These are phyloP conservation scores for Tychaedon coryphoeus DNA, from an alignment of 2,113 vertebrate species.

Conservation along the genomic window DNA sequence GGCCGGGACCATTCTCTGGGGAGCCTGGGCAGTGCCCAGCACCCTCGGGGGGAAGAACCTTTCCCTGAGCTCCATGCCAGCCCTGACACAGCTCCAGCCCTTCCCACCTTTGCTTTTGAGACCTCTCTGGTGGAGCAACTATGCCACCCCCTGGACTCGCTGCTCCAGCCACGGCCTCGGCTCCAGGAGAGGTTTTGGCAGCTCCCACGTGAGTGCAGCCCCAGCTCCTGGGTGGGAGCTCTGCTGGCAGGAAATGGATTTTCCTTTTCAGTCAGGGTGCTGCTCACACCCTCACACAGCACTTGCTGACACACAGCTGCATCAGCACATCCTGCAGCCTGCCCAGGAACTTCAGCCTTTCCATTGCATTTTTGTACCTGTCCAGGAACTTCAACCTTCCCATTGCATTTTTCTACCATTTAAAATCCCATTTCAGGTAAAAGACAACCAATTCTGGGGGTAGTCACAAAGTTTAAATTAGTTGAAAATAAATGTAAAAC, in stretches of 20 bases:
- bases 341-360: background rate
- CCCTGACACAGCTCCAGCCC: fast-evolving
- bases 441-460: background rate
- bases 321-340: background rate
- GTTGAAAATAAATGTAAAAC: background rate
- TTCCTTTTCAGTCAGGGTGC: background rate
- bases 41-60: background rate
- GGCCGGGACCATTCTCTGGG: background rate
- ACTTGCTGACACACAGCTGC: background rate
- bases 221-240: background rate
- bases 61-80: background rate
- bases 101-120: background rate
- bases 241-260: background rate
- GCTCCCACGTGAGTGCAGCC: fast-evolving
- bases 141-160: background rate
- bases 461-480: background rate
- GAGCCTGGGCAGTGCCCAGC: background rate
- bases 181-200: background rate
- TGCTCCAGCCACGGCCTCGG: background rate
- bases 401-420: background rate
- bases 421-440: background rate
- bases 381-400: background rate
- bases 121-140: background rate
- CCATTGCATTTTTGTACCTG: background rate
- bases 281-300: background rate